Base-by-base conservation (phyloP, 2,113 vertebrate species). In the Callaeas wilsoni region DNA sequence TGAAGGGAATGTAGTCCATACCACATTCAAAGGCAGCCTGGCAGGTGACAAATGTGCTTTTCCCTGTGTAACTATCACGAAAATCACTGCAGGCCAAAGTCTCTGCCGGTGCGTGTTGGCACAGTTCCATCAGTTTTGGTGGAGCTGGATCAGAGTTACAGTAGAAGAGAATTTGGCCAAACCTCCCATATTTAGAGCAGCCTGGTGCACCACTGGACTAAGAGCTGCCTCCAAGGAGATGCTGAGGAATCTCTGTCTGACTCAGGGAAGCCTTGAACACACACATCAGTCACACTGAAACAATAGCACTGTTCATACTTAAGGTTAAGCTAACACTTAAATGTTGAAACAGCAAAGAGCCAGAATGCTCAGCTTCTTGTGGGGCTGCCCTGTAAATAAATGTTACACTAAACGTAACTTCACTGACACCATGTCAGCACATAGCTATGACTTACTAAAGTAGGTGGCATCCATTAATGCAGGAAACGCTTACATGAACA, bases 261-360 rank as follows among this genome's bases (percentile, higher is more conserved):
- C 32, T 56, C 41, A n/a, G 52, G 69, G 39, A 93, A 94, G 71
- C 27, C 68, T 59, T 80, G 83, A 82, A 39, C 25, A 80, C 46
- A 70, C 46, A 47, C 25, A 69, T 50, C 46, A 93, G 42, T 65
- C 75, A 60, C 91, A 35, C 35, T 64, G 71, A 86, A 90, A 86
- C 30, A 87, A 91, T 2, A 55, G 59, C 7, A 60, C 37, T 69
- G 27, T 55, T 78, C 78, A 77, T 7, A 21, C 15, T 67, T 86
- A 62, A 73, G 50, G 67, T 81, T 93, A 93, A 92, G 27, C 79
- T 94, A 95, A 92, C 71, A 83, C 55, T 80, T 70, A 10, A 62
- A 59, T 29, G 27, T 70, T 80, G n/a, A 50, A 83, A 3, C 84
- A 87, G 82, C 85, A 83, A 93, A 74, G 42, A 92, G 63, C 19